phyloP scores from a whole-genome alignment of 2,888 invertebrate genomes.

The Anoplius nigerrimus region DNA sequence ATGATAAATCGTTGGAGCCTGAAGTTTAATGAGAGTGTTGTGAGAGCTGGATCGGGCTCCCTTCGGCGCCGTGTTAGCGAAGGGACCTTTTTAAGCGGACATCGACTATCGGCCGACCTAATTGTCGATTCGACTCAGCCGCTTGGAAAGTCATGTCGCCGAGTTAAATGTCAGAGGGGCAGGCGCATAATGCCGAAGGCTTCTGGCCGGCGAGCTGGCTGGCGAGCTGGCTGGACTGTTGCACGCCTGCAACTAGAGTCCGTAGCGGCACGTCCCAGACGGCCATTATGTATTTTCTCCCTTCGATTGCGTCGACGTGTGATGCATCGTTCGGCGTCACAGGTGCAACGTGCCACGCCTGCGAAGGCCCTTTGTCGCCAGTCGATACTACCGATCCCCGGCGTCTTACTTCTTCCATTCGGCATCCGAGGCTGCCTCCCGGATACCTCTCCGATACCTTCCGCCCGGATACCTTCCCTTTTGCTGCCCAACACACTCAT shows the following conservation, averaged over 20 bases:
- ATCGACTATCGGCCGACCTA: background rate
- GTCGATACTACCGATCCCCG: background rate
- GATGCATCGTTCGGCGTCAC: slow-evolving; percentile 32
- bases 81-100: slow-evolving; percentile 20
- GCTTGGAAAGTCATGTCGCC: background rate
- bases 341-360: slow-evolving; percentile 34
- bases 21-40: no score
- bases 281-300: slow-evolving; percentile 47
- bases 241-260: no score
- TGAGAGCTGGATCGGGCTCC: background rate
- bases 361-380: slow-evolving; percentile 5
- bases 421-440: slow-evolving; percentile 16
- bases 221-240: background rate
- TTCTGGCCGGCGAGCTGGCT: no score
- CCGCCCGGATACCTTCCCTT: background rate
- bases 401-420: background rate
- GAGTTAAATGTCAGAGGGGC: background rate
- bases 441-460: slow-evolving; percentile 2
- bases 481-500: background rate
- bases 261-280: slow-evolving; percentile 19
- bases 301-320: slow-evolving; percentile 36
- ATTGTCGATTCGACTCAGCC: slow-evolving; percentile 1
- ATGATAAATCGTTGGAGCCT: no score
- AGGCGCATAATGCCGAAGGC: no score
- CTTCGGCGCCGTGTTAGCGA: slow-evolving; percentile 4